phyloP scores from a whole-genome alignment of 30 jellyfish, hydroid and myxozoan genomes.

The Aurelia aurita region DNA sequence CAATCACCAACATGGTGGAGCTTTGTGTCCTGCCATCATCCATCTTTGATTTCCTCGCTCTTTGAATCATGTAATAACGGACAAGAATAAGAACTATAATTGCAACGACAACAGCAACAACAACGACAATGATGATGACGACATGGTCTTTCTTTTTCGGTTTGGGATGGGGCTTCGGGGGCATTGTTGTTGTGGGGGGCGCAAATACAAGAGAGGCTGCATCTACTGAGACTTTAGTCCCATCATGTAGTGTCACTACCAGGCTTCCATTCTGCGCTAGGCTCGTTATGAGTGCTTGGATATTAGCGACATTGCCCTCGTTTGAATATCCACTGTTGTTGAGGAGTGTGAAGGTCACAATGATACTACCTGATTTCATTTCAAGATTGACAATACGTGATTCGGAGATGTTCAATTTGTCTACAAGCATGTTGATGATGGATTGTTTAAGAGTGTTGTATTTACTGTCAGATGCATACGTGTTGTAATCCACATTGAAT shows the following conservation, averaged over 20 bases:
- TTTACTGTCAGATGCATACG: not conserved
- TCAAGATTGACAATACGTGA: conserved; percentile 48
- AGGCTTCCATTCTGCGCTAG: conserved; percentile 52
- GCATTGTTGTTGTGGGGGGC: not conserved
- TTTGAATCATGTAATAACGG: conserved; percentile 9
- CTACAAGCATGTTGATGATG: conserved; percentile 21
- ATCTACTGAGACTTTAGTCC: conserved; percentile 10
- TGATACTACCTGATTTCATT: conserved; percentile 60
- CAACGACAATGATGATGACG: conserved; percentile 18
- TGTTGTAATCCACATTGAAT: conserved; percentile 52
- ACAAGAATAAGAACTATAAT: not conserved
- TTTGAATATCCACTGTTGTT: conserved; percentile 15
- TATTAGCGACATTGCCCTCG: conserved; percentile 12
- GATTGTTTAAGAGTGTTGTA: conserved; percentile 15
- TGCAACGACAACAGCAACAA: conserved; percentile 2
- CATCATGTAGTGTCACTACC: conserved; percentile 9
- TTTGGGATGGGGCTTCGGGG: conserved; percentile 7
- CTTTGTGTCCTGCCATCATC: not conserved
- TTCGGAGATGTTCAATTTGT: conserved; percentile 44
- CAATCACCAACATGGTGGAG: conserved; percentile 12
- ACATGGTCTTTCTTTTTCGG: not conserved
- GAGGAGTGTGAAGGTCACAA: conserved; percentile 63
- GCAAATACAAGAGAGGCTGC: conserved; percentile 17
- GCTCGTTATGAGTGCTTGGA: conserved; percentile 1
- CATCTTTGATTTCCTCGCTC: not conserved